Evolutionary conservation across 2,888 invertebrate genomes (phyloP).

Genomic region (Cheilosia grossa): DNA sequence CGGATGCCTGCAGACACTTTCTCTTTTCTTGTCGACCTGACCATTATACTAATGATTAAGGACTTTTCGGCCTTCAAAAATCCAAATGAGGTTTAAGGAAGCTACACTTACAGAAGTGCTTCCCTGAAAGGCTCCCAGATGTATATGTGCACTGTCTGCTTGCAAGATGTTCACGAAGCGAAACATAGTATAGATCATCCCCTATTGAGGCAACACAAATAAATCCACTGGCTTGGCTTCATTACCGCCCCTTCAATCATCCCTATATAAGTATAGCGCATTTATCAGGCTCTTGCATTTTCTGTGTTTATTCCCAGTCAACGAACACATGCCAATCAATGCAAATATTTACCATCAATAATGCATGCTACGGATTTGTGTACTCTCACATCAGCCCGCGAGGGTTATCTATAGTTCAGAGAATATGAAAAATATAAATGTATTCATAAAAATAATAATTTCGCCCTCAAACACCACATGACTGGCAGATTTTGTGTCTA

Average conservation of each 20-base stretch:
- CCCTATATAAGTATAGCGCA: constrained; percentile 4
- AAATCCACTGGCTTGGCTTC: too few species aligned
- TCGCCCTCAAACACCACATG: constrained; percentile 12
- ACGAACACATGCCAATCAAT: constrained; percentile 57
- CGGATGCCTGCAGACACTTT: too few species aligned
- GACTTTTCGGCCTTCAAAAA: too few species aligned
- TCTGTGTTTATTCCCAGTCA: constrained; percentile 4
- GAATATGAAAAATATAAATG: constrained; percentile 3
- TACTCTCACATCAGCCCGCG: constrained; percentile 1
- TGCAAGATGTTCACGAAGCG: too few species aligned
- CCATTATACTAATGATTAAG: too few species aligned
- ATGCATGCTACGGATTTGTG: constrained; percentile 32
- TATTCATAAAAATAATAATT: neutral
- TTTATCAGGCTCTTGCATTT: constrained; percentile 18
- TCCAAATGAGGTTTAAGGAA: too few species aligned
- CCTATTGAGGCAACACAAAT: too few species aligned
- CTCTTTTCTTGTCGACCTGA: too few species aligned
- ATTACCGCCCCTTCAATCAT: constrained; percentile 10
- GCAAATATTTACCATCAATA: constrained; percentile 67
- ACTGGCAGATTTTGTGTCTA: constrained; percentile 52
- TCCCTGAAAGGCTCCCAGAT: too few species aligned
- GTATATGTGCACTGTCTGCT: too few species aligned
- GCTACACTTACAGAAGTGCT: too few species aligned
- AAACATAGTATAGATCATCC: too few species aligned
- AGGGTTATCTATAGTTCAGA: constrained; percentile 1